A percentile compares a stretch with the other conserved stretches of the same genome.
Evolutionary conservation across 2,888 invertebrate species (phyloP).

Genomic region (Tholera decimalis): DNA sequence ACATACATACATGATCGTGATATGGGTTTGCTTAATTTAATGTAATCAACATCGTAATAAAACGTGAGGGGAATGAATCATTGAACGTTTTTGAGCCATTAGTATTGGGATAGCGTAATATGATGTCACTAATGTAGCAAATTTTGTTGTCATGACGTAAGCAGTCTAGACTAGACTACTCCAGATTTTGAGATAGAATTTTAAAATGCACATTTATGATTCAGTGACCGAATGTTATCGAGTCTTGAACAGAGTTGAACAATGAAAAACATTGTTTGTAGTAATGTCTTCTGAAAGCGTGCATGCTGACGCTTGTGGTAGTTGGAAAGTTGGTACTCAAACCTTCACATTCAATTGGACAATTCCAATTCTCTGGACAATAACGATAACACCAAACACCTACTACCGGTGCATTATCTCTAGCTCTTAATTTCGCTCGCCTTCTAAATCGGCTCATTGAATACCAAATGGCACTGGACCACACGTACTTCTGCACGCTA

Average conservation of each 20-base stretch:
- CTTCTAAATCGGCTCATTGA: slow-evolving; percentile 81
- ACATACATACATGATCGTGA: slow-evolving; percentile 52
- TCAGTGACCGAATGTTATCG: background rate
- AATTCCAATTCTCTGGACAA: slow-evolving; percentile 26
- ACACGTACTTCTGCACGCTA: slow-evolving; percentile 78
- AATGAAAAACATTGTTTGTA: background rate
- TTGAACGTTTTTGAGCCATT: slow-evolving; percentile 30
- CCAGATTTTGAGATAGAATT: slow-evolving; percentile 30
- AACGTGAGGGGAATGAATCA: slow-evolving; percentile 55
- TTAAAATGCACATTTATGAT: slow-evolving; percentile 5
- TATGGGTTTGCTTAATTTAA: slow-evolving; percentile 58
- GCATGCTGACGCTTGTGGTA: background rate
- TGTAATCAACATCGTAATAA: slow-evolving; percentile 56
- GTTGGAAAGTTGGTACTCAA: background rate
- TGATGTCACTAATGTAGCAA: slow-evolving; percentile 53
- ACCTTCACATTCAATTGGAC: background rate
- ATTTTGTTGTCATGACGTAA: slow-evolving; percentile 37
- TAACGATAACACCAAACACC: slow-evolving; percentile 32
- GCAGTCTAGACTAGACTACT: slow-evolving; percentile 45
- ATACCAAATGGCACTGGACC: slow-evolving; percentile 79
- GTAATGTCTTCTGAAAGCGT: background rate
- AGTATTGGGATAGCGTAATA: slow-evolving; percentile 50
- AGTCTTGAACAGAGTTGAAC: background rate
- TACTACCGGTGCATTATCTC: slow-evolving; percentile 61
- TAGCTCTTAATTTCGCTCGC: slow-evolving; percentile 62